phyloP scores from a whole-genome alignment of 2,113 vertebrate genomes.

The Ciconia maguari region DNA sequence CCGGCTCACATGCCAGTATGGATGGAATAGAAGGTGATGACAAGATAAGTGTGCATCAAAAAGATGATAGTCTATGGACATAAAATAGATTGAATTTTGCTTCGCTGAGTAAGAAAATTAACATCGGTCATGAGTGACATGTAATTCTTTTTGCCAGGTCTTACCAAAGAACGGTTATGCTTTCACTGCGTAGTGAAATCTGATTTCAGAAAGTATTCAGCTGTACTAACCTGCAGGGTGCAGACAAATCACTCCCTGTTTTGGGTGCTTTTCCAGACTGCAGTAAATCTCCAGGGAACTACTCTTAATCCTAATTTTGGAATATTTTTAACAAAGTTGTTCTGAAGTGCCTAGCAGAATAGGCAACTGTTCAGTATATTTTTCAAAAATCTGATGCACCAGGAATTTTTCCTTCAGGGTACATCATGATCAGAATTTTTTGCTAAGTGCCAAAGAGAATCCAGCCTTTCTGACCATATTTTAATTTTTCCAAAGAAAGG shows the following conservation, averaged over 20 bases:
- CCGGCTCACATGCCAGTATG: not conserved
- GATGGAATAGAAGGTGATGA: not conserved
- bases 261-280: not conserved
- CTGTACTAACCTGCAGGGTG: not conserved
- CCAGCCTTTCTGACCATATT: not conserved
- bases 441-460: not conserved
- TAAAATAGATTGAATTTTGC: not conserved
- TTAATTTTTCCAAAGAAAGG: not conserved
- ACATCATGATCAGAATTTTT: not conserved
- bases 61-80: not conserved
- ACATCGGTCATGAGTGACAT: accelerated
- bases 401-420: not conserved
- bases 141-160: not conserved
- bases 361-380: not conserved
- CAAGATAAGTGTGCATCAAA: not conserved
- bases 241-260: not conserved
- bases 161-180: not conserved
- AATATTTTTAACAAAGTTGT: not conserved
- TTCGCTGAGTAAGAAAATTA: not conserved
- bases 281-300: not conserved
- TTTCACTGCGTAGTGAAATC: not conserved
- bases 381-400: not conserved
- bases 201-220: not conserved
- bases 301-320: not conserved
- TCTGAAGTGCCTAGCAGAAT: not conserved